phyloP scores from a whole-genome alignment of 2,888 invertebrate species.

The Xestia c-nigrum region DNA sequence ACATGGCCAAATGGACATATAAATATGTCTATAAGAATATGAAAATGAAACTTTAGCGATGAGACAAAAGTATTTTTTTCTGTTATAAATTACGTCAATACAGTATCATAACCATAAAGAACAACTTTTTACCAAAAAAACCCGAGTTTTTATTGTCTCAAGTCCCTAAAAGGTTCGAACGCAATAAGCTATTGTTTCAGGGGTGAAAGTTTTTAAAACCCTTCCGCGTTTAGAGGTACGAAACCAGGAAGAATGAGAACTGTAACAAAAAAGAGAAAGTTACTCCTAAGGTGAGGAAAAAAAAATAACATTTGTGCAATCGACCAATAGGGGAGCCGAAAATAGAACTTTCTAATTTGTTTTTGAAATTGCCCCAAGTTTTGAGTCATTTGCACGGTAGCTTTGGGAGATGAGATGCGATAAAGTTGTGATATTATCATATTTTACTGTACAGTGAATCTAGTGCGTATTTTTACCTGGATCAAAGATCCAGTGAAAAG shows the following conservation, averaged over 20 bases:
- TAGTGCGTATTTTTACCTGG: conserved; percentile 19
- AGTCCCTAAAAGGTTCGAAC: conserved; percentile 57
- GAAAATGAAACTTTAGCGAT: conserved; percentile 34
- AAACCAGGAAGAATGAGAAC: conserved; percentile 84
- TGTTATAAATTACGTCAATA: conserved; percentile 6
- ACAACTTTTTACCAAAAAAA: conserved; percentile 16
- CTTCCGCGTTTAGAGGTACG: conserved; percentile 84
- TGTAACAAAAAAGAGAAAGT: conserved; percentile 90
- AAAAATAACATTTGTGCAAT: conserved; percentile 77
- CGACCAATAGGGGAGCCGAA: conserved; percentile 81
- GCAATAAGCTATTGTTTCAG: conserved; percentile 80
- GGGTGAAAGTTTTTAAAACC: conserved; percentile 86
- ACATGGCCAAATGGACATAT: conserved; percentile 15
- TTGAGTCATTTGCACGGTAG: conserved; percentile 83
- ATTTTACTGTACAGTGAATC: conserved; percentile 41
- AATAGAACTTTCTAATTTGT: conserved; percentile 87
- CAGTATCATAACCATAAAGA: conserved; percentile 19
- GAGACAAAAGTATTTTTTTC: conserved; percentile 32
- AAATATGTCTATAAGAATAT: conserved; percentile 31
- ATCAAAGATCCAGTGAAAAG: conserved; percentile 25
- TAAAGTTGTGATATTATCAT: conserved; percentile 42
- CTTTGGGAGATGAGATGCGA: conserved; percentile 71
- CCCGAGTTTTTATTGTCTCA: conserved; percentile 44
- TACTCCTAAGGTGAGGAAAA: conserved; percentile 76
- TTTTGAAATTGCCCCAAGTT: conserved; percentile 75